These are phyloP conservation scores for Drosophila chauvacae DNA, from an alignment of 1,140 invertebrate genomes.

Conservation along the genomic window DNA sequence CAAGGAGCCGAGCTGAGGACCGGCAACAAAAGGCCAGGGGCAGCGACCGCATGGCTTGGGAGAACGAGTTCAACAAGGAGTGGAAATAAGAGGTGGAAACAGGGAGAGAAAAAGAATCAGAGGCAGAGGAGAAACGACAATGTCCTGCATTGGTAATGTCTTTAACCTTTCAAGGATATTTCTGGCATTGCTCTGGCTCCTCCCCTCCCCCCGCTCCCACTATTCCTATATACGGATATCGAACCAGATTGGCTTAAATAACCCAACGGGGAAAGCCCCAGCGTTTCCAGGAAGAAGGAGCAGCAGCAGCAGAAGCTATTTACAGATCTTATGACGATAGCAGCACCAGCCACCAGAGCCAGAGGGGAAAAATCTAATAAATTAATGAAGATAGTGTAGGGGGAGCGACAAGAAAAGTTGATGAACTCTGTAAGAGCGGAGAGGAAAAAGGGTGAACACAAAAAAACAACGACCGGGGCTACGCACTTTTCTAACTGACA, in stretches of 20 bases:
- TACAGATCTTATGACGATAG: constrained; percentile 74
- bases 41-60: constrained; percentile 75
- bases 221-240: constrained; percentile 28
- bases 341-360: constrained; percentile 33
- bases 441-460: constrained; percentile 11
- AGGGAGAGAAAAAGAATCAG: not conserved
- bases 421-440: constrained; percentile 58
- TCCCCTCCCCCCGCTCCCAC: not conserved
- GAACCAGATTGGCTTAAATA: constrained; percentile 47
- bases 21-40: constrained; percentile 64
- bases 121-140: constrained; percentile 20
- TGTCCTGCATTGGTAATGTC: constrained; percentile 77
- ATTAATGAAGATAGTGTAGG: constrained; percentile 43
- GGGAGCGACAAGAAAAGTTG: constrained; percentile 58
- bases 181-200: constrained; percentile 54
- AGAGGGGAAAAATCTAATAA: constrained; percentile 74
- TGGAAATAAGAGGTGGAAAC: constrained; percentile 6
- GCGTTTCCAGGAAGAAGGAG: not conserved
- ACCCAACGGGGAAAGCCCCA: constrained; percentile 23
- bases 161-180: constrained; percentile 84
- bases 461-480: constrained; percentile 10
- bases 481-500: constrained; percentile 44
- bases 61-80: constrained; percentile 70
- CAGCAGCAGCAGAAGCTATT: constrained; percentile 42
- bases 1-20: constrained; percentile 23